Evolutionary conservation across 2,113 vertebrate genomes (phyloP).

Genomic region (Ginglymostoma cirratum): DNA sequence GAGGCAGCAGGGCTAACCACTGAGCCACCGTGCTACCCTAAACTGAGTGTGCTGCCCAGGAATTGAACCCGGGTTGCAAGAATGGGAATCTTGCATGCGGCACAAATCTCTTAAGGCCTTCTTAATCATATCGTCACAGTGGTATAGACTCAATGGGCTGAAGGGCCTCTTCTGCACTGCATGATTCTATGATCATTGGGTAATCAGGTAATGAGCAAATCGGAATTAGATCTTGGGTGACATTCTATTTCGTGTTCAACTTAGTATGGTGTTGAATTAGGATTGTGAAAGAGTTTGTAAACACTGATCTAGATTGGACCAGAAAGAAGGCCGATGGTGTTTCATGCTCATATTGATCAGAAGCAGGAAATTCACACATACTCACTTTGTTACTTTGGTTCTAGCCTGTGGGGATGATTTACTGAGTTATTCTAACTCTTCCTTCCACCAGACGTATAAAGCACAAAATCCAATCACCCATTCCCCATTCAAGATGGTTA

Average conservation of each 20-base stretch:
- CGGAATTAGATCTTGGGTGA: not conserved
- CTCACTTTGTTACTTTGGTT: not conserved
- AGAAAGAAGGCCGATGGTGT: not conserved
- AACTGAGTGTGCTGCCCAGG: not conserved
- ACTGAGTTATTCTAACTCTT: not conserved
- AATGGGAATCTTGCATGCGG: slow-evolving; percentile 51
- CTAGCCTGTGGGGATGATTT: not conserved
- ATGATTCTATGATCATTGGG: not conserved
- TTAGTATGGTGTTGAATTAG: not conserved
- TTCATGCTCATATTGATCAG: not conserved
- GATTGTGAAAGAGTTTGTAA: not conserved
- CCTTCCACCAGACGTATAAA: not conserved
- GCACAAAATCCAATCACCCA: not conserved
- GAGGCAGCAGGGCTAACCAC: too few species aligned
- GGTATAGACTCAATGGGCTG: too few species aligned
- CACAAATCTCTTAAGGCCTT: not conserved
- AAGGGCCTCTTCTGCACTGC: too few species aligned
- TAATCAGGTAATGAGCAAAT: too few species aligned
- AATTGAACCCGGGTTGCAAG: slow-evolving; percentile 44
- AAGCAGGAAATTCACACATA: not conserved
- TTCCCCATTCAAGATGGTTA: not conserved
- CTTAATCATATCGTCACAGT: too few species aligned
- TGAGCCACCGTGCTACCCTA: too few species aligned
- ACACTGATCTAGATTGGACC: not conserved
- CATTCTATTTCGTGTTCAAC: not conserved